Evolutionary conservation across 2,797 vertebrate species (phyloP).

Genomic region (Borostomias antarcticus): DNA sequence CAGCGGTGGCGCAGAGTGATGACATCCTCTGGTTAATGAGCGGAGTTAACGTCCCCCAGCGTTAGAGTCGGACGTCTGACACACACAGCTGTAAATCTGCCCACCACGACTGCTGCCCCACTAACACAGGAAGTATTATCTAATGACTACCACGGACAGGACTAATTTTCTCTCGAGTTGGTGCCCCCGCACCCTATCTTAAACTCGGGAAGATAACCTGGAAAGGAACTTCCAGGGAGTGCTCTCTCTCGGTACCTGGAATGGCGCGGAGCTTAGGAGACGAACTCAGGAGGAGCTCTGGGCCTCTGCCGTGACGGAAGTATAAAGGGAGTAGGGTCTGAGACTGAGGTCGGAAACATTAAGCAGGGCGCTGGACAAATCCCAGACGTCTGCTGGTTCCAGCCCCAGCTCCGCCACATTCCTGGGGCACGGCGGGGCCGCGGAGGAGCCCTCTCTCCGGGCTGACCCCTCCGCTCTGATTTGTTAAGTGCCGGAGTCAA

Average conservation of each 20-base stretch:
- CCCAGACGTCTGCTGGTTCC: conserved; percentile 68
- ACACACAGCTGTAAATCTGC: conserved; percentile 82
- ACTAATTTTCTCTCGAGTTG: conserved; percentile 66
- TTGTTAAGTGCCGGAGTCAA: conserved; percentile 81
- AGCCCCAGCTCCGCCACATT: conserved; percentile 62
- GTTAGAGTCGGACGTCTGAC: conserved; percentile 78
- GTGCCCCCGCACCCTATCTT: conserved; percentile 47
- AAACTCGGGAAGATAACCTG: background rate
- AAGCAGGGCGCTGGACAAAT: conserved; percentile 61
- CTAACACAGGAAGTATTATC: conserved; percentile 83
- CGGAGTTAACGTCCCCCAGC: conserved; percentile 78
- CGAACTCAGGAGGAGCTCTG: too few relatives aligned
- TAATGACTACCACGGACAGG: conserved; percentile 73
- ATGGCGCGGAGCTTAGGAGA: too few relatives aligned
- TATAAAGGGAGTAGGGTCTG: background rate
- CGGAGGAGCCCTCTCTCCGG: conserved; percentile 70
- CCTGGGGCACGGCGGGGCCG: conserved; percentile 60
- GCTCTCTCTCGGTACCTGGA: too few relatives aligned
- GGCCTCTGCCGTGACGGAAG: background rate
- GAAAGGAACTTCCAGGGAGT: background rate
- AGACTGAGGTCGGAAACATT: background rate
- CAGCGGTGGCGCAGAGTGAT: conserved; percentile 89
- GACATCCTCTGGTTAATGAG: conserved; percentile 95
- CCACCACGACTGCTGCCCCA: conserved; percentile 62
- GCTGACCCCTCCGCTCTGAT: conserved; percentile 73